Percentiles rank a stretch among this genome's conserved stretches.
Conservation (phyloP, 2,888 invertebrate genomes). For the Drosophila recens region DNA sequence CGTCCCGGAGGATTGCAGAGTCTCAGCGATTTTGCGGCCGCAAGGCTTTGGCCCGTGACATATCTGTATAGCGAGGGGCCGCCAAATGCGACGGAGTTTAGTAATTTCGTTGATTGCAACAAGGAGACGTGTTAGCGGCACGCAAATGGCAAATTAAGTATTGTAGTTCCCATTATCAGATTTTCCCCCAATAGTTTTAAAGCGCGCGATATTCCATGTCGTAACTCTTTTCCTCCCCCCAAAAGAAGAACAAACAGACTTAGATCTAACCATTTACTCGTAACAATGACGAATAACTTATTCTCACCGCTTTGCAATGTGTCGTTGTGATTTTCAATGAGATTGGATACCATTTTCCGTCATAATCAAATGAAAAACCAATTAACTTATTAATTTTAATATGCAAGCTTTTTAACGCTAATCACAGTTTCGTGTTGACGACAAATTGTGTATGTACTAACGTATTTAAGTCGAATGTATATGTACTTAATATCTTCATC, state of each 20-base stretch:
- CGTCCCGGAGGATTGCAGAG: constrained; percentile 84
- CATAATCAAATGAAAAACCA: constrained; percentile 54
- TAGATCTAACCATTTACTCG: constrained; percentile 33
- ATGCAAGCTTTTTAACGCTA: constrained; percentile 48
- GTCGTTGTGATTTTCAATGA: constrained; percentile 74
- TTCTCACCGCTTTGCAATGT: constrained; percentile 62
- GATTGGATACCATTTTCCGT: constrained; percentile 71
- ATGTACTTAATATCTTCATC: constrained; percentile 23
- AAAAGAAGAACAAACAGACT: background rate
- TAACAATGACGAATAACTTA: constrained; percentile 52
- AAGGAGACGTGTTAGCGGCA: constrained; percentile 84
- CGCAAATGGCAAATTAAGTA: constrained; percentile 39
- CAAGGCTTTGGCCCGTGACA: constrained; percentile 91
- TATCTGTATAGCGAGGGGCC: constrained; percentile 93
- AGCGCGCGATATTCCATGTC: background rate
- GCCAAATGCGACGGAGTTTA: constrained; percentile 89
- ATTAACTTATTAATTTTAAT: constrained; percentile 77
- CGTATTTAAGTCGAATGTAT: constrained; percentile 47
- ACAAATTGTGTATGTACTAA: constrained; percentile 50
- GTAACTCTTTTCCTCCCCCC: constrained; percentile 4
- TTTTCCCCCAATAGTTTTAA: constrained; percentile 45
- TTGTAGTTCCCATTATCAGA: constrained; percentile 38
- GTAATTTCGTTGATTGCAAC: constrained; percentile 85
- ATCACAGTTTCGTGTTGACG: constrained; percentile 61
- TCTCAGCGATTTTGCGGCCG: constrained; percentile 85